Conservation (phyloP, 2,888 invertebrate species). For the Pollenia angustigena region DNA sequence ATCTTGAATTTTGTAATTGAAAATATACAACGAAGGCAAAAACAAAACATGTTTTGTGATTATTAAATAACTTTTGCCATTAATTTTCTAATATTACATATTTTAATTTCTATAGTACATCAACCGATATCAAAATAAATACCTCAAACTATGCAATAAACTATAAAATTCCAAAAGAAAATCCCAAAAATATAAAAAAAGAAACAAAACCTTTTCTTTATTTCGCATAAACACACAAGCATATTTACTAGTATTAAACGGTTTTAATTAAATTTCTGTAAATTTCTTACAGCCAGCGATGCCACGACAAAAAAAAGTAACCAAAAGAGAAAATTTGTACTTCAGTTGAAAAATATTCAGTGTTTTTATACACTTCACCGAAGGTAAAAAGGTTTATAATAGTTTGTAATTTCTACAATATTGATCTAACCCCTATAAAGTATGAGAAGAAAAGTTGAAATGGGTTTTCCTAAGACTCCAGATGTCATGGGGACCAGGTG, state of each 20-base stretch:
- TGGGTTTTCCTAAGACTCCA: no score
- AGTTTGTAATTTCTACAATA: no score
- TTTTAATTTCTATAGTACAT: no score
- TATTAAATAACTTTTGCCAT: constrained; percentile 39
- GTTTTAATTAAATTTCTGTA: constrained; percentile 14
- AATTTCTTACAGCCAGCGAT: not conserved
- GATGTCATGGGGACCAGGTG: no score
- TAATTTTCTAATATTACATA: constrained; percentile 17
- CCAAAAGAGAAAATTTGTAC: not conserved
- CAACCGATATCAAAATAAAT: not conserved
- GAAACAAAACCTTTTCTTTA: not conserved
- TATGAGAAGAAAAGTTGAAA: no score
- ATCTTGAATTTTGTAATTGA: constrained; percentile 6
- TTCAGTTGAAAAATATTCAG: no score
- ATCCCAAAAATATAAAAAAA: constrained; percentile 9
- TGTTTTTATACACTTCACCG: no score
- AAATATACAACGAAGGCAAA: not conserved
- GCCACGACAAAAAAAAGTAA: not conserved
- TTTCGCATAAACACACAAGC: not conserved
- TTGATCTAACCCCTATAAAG: no score
- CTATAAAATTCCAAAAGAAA: constrained; percentile 14
- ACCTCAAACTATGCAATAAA: constrained; percentile 42
- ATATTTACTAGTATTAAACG: no score
- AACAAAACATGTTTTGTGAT: not conserved
- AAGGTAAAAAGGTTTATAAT: no score